Conservation (phyloP, 2,113 vertebrate genomes). For the Microtus montanus region DNA sequence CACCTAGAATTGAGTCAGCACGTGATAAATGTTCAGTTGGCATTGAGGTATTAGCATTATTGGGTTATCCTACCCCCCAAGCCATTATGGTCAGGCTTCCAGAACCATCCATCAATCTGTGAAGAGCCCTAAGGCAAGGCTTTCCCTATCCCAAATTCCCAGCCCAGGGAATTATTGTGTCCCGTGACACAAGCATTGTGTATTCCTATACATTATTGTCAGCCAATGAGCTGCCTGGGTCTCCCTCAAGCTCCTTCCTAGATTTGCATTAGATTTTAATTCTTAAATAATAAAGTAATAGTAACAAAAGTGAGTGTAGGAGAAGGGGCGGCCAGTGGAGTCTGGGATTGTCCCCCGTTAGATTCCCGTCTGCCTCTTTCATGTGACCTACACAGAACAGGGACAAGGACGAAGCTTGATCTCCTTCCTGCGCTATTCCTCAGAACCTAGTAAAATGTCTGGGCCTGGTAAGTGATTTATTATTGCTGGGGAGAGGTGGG, state of each 20-base stretch:
- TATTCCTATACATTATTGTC: rapidly evolving
- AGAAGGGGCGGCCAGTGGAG: rapidly evolving
- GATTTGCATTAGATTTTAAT: neutral
- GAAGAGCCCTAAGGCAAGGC: neutral
- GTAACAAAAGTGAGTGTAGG: neutral
- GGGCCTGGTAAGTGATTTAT: neutral
- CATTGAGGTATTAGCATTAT: neutral
- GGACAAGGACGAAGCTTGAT: neutral
- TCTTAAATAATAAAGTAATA: conserved; percentile 5
- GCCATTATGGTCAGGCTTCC: neutral
- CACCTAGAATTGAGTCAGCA: neutral
- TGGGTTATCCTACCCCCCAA: neutral
- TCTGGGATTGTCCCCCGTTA: neutral
- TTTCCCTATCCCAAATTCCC: neutral
- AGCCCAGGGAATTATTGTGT: rapidly evolving
- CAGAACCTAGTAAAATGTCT: conserved; percentile 7
- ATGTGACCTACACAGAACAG: neutral
- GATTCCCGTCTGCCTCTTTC: neutral
- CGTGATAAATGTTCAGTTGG: neutral
- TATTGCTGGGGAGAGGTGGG: neutral
- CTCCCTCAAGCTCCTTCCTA: neutral
- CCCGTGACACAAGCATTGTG: neutral
- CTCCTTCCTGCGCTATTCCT: neutral
- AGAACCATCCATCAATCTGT: neutral
- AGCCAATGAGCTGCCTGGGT: rapidly evolving